Percentiles rank a stretch among this genome's conserved stretches.
phyloP scores from a whole-genome alignment of 2,113 vertebrate genomes.

The Odocoileus hemionus region DNA sequence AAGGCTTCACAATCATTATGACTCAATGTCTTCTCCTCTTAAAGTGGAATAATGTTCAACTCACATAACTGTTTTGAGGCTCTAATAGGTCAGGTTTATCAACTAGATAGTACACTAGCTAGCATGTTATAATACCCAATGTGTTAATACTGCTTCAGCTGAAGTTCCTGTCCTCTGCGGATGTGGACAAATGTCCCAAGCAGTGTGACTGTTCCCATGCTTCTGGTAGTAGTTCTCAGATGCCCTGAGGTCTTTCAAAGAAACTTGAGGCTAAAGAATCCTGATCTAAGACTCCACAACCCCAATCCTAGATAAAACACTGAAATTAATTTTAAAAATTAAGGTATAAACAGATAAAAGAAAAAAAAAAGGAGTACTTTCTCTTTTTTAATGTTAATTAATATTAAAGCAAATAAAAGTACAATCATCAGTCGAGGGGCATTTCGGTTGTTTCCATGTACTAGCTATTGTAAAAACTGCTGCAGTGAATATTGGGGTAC shows the following conservation, averaged over 20 bases:
- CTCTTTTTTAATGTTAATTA: background rate
- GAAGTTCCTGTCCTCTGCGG: background rate
- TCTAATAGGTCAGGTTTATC: background rate
- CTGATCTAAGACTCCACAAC: background rate
- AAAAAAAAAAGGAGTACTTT: background rate
- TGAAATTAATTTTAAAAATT: background rate
- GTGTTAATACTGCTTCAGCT: background rate
- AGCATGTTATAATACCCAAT: background rate
- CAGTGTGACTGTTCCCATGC: background rate
- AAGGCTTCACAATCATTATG: background rate
- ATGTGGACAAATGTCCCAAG: background rate
- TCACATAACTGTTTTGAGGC: background rate
- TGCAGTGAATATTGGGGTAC: background rate
- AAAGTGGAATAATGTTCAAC: background rate
- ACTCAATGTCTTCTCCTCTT: background rate
- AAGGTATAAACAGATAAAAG: background rate
- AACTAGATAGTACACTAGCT: background rate
- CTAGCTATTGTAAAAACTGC: background rate
- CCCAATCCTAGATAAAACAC: background rate
- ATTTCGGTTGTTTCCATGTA: background rate
- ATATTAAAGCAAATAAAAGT: background rate
- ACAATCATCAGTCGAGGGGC: fast-evolving
- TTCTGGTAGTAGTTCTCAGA: background rate
- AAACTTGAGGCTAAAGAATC: background rate
- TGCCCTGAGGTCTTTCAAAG: background rate